Evolutionary conservation across 2,888 invertebrate genomes (phyloP).

Genomic region (Aphodius sticticus): DNA sequence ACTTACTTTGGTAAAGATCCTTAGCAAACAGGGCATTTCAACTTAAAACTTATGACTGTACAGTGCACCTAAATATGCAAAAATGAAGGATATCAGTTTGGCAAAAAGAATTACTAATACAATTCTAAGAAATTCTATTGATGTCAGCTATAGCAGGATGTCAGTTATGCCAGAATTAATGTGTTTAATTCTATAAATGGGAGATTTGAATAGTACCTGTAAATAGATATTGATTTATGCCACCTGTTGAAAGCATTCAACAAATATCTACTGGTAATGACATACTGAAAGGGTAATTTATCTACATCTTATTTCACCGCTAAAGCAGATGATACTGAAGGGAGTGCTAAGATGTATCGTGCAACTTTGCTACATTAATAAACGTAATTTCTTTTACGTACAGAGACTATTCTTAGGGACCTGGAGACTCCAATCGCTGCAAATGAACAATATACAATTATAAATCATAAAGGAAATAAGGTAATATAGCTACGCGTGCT

Average conservation of each 20-base stretch:
- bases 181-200: neutral
- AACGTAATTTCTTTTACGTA: constrained; percentile 60
- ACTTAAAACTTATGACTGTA: neutral
- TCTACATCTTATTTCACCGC: constrained; percentile 9
- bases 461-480: constrained; percentile 51
- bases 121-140: neutral
- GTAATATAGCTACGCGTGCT: constrained; percentile 51
- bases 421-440: constrained; percentile 65
- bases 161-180: neutral
- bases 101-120: neutral
- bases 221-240: neutral
- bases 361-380: constrained; percentile 35
- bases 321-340: constrained; percentile 9
- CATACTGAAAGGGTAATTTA: constrained; percentile 16
- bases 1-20: neutral
- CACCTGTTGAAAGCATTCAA: constrained; percentile 23
- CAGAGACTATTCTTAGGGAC: constrained; percentile 64
- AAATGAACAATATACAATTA: constrained; percentile 60
- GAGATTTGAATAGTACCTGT: neutral
- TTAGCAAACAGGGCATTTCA: neutral
- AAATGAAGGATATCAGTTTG: neutral
- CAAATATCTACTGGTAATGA: constrained; percentile 9
- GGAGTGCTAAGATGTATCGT: neutral
- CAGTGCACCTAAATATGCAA: neutral
- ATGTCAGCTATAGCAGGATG: neutral